Base-by-base conservation (phyloP, 2,888 invertebrate genomes). In the Pristionchus entomophagus region DNA sequence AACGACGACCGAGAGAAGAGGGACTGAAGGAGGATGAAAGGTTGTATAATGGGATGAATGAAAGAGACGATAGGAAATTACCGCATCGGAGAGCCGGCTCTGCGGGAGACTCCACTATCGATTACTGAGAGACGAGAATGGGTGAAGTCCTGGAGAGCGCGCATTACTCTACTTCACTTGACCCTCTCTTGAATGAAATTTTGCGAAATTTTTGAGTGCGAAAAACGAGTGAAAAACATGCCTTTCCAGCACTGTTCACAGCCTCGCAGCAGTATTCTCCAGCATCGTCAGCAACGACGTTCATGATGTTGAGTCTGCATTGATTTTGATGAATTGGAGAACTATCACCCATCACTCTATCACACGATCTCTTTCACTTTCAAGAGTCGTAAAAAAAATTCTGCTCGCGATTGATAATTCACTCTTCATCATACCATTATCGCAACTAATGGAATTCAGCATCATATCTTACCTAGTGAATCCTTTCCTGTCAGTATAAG, bases 231-330 rank as follows among this genome's bases (percentile, higher is more conserved):
- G 26, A 10, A 17, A 29, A 8, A 45, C 81, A 35, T 4, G 56
- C 82, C 51, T 90, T 91, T 56, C 93, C 93, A 56, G 86, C 88
- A 59, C 86, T 86, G 86, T 93, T 93, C 12, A 88, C 89, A 17
- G 92, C 93, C 88, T 93, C 91, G 85, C 92, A 92, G 19, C 91
- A 89, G 89, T 93, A 93, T 83, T 92, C 91, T 51, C 93, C 93
- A 53, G 89, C 90, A 85, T 93, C 93, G 53, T 89, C 90, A n/a
- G 38, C 84, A 12, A 29, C 69, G 19, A 88, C 90, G 84, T 90
- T 90, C 91, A 93, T 91, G 77, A 93, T 91, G 85, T 92, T 93
- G 77, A 93, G 87, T 69, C 92, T 86, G 80, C 86, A 49, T 22
- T n/a, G n/a, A n/a, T n/a, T n/a, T n/a, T n/a, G n/a, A n/a, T n/a